phyloP scores from a whole-genome alignment of 2,113 vertebrate species.

The Phodopus roborovskii region DNA sequence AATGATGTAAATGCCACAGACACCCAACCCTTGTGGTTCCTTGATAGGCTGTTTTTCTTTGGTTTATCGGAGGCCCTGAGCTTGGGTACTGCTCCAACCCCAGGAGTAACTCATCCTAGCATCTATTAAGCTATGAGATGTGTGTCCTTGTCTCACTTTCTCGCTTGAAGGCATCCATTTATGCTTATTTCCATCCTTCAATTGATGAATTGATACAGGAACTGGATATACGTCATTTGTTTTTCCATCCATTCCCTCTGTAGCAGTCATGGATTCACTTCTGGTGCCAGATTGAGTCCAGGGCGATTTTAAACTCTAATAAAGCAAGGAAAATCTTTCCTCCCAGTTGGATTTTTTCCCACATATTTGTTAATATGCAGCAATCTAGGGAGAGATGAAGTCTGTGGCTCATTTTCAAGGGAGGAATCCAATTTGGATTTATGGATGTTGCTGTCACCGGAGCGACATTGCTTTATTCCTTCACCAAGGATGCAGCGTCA shows the following conservation, averaged over 20 bases:
- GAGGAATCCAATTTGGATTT: conserved; percentile 80
- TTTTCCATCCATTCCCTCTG: conserved; percentile 66
- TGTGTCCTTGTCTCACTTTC: conserved; percentile 77
- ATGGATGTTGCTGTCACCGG: conserved; percentile 80
- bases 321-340: conserved; percentile 73
- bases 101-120: conserved; percentile 65
- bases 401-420: conserved; percentile 74
- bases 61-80: conserved; percentile 68
- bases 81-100: conserved; percentile 57
- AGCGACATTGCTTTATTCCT: conserved; percentile 69
- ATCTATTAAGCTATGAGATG: conserved; percentile 80
- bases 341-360: conserved; percentile 51
- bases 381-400: conserved; percentile 71
- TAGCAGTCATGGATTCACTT: conserved; percentile 67
- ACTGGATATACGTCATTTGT: conserved; percentile 71
- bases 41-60: conserved; percentile 10
- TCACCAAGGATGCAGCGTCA: conserved; percentile 61
- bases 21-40: neutral
- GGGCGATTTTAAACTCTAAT: conserved; percentile 62
- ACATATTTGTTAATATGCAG: conserved; percentile 79
- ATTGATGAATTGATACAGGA: conserved; percentile 72
- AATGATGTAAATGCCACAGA: conserved; percentile 33
- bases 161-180: conserved; percentile 76
- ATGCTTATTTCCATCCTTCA: conserved; percentile 82
- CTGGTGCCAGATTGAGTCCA: conserved; percentile 62